phyloP scores from a whole-genome alignment of 2,888 invertebrate genomes.

The Pollenia griseotomentosa region DNA sequence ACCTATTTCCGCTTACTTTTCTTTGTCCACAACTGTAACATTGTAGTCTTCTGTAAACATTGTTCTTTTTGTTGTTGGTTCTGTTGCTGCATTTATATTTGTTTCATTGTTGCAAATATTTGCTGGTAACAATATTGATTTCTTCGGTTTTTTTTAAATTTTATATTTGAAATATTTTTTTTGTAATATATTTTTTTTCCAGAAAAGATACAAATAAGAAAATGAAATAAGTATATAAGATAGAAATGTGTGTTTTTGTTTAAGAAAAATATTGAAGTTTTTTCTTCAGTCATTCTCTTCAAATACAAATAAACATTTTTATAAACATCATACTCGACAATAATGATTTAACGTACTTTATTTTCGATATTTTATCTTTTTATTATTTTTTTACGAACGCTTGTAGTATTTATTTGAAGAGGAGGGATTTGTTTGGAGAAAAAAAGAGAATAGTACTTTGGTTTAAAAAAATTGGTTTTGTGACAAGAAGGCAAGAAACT shows the following conservation, averaged over 20 bases:
- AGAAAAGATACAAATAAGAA: slow-evolving; percentile 38
- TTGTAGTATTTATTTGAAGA: slow-evolving; percentile 19
- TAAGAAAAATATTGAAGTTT: slow-evolving; percentile 52
- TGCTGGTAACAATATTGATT: slow-evolving; percentile 68
- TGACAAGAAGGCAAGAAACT: slow-evolving; percentile 53
- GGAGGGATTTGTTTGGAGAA: neutral
- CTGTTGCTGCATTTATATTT: slow-evolving; percentile 13
- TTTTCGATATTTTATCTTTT: slow-evolving; percentile 4
- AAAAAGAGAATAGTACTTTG: neutral
- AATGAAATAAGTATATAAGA: slow-evolving; percentile 1
- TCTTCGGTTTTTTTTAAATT: slow-evolving; percentile 58
- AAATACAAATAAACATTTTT: slow-evolving; percentile 44
- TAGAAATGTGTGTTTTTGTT: slow-evolving; percentile 31
- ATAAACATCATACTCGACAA: slow-evolving; percentile 47
- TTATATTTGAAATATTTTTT: slow-evolving; percentile 32
- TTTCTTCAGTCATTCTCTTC: neutral
- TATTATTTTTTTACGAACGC: neutral
- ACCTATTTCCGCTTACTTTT: slow-evolving; percentile 24
- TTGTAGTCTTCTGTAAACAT: slow-evolving; percentile 15
- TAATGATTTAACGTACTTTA: slow-evolving; percentile 61
- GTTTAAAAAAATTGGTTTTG: slow-evolving; percentile 1
- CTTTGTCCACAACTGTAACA: slow-evolving; percentile 44
- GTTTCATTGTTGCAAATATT: slow-evolving; percentile 67
- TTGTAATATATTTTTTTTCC: neutral
- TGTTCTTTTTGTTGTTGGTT: slow-evolving; percentile 44